Evolutionary conservation across 2,113 vertebrate species (phyloP), one percentile per base, ranked within the genome.

Genomic region (Phyllopteryx taeniolatus): DNA sequence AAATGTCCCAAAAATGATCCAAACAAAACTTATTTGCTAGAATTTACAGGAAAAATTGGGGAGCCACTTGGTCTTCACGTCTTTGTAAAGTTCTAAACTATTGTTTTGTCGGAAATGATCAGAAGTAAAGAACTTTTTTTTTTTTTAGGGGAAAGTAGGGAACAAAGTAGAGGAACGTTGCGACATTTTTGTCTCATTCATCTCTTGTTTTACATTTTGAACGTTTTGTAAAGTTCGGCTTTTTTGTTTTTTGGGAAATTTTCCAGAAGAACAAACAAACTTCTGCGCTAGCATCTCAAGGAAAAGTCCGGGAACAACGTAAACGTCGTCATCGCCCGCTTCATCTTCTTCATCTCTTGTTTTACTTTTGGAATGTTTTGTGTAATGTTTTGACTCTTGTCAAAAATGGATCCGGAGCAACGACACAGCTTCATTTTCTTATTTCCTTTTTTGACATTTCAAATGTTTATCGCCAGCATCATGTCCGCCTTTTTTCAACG

Each of bases 191-290:
- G 3, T 51, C 49, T 15, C 19, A 3, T 49, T 49, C 46, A 49
- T 49, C 46, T 49, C 46, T 49, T 57, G 70, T 89, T 79, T 87
- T 83, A 82, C 85, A 79, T 89, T 86, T 79, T 91, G 72, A 80
- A 77, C 83, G 77, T 91, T 88, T 86, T 87, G 78, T 79, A 75
- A 82, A 85, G 79, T 63, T 87, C 78, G 83, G 84, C 60, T 85
- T 88, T 83, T 77, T 51, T 51, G 3, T 19, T 51, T 51, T 51
- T 11, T 49, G 11, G 12, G 14, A 15, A 49, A 49, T 49, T 13
- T 2, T 5, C 14, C 47, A 20, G 6, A 53, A 5, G 19, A 2
- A 20, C 19, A 20, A 53, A 53, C 17, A 20, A 53, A 53, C 7
- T 53, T 53, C 19, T 53, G 5, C 8, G 17, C 19, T n/a, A 20